A percentile compares a stretch with the other conserved stretches of the same genome.
Evolutionary conservation across 2,888 invertebrate genomes (phyloP).

Genomic region (Volucella bombylans): DNA sequence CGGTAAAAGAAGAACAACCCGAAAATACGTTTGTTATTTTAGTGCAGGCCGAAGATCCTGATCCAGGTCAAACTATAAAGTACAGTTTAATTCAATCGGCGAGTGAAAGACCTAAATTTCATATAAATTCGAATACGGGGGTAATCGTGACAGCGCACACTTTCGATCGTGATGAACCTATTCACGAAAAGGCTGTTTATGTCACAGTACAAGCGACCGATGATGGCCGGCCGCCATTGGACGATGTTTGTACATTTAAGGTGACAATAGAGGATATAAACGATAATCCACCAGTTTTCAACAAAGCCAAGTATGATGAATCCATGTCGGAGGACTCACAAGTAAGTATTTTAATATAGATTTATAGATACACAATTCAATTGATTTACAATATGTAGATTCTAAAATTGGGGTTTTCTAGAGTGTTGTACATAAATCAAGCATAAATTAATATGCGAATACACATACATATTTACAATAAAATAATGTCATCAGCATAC

Average conservation of each 20-base stretch:
- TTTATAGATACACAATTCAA: too few relatives aligned
- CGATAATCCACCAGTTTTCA: constrained; percentile 87
- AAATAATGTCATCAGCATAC: too few relatives aligned
- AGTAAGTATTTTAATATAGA: constrained; percentile 80
- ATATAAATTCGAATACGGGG: constrained; percentile 90
- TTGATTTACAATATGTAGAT: too few relatives aligned
- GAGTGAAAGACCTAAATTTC: constrained; percentile 89
- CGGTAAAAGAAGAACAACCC: constrained; percentile 90
- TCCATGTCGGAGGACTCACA: constrained; percentile 92
- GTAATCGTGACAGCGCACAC: constrained; percentile 89
- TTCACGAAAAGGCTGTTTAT: constrained; percentile 90
- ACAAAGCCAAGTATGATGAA: constrained; percentile 86
- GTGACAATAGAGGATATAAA: constrained; percentile 95
- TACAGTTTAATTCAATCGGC: constrained; percentile 92
- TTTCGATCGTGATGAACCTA: constrained; percentile 95
- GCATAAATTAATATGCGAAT: too few relatives aligned
- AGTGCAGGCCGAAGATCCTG: constrained; percentile 83
- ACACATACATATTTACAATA: too few relatives aligned
- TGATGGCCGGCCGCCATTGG: constrained; percentile 93
- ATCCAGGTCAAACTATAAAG: constrained; percentile 90
- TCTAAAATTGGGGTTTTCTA: too few relatives aligned
- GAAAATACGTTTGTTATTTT: constrained; percentile 88
- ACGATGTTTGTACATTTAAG: constrained; percentile 96
- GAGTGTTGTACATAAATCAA: too few relatives aligned
- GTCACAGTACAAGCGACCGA: constrained; percentile 96